A percentile compares a stretch with the other conserved stretches of the same genome.
Conservation (phyloP, 2,797 vertebrate species). For the Sebastes oblongus region DNA sequence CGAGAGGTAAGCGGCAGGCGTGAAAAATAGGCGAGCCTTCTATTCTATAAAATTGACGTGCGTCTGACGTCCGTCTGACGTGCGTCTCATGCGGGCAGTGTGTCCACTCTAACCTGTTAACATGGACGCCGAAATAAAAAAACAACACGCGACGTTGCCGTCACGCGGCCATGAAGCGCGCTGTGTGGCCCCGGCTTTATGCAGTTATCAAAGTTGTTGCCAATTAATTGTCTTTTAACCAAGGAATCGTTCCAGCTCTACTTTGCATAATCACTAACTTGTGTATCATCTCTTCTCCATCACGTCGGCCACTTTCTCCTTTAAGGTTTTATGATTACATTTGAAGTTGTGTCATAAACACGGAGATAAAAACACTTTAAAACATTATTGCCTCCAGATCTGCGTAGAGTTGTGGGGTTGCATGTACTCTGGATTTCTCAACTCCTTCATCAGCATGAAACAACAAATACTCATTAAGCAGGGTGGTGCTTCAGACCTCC, state of each 20-base stretch:
- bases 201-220: neutral
- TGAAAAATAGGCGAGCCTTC: too few relatives aligned
- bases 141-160: too few relatives aligned
- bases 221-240: neutral
- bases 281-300: neutral
- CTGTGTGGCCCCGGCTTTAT: too few relatives aligned
- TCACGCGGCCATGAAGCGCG: too few relatives aligned
- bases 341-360: neutral
- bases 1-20: too few relatives aligned
- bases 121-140: too few relatives aligned
- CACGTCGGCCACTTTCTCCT: neutral
- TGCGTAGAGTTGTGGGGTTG: neutral
- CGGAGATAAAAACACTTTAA: neutral
- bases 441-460: slow-evolving; percentile 3
- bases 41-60: too few relatives aligned
- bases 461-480: neutral
- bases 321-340: neutral
- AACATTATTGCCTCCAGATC: neutral
- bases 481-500: neutral
- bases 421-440: neutral
- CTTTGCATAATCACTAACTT: neutral
- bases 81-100: too few relatives aligned
- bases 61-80: too few relatives aligned
- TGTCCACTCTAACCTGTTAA: too few relatives aligned
- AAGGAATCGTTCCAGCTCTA: neutral